phyloP scores from a whole-genome alignment of 2,888 invertebrate species.

The Torymus texanus region DNA sequence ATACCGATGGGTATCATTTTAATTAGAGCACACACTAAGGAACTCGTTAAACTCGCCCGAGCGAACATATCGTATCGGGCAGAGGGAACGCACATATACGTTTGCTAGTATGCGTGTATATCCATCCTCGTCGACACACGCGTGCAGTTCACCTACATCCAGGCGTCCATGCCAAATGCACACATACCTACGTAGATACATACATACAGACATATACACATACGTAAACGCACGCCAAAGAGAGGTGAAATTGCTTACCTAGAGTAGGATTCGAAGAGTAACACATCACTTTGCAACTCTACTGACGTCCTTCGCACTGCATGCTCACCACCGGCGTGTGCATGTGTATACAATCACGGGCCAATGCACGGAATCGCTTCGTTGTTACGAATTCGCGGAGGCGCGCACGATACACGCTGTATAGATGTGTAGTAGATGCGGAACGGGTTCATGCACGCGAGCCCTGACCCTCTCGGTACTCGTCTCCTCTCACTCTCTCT shows the following conservation, averaged over 20 bases:
- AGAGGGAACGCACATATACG: slow-evolving; percentile 1
- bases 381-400: slow-evolving; percentile 15
- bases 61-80: background rate
- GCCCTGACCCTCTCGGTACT: slow-evolving; percentile 19
- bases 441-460: background rate
- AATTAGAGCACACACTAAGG: slow-evolving; percentile 39
- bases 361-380: slow-evolving; percentile 30
- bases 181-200: slow-evolving; percentile 46
- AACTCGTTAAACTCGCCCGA: slow-evolving; percentile 48
- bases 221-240: slow-evolving; percentile 57
- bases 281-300: slow-evolving; percentile 35
- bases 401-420: background rate
- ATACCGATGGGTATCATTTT: slow-evolving; percentile 49
- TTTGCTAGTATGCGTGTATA: too few relatives aligned
- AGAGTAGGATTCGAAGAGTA: slow-evolving; percentile 26
- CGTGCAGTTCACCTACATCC: background rate
- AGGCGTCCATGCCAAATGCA: slow-evolving; percentile 19
- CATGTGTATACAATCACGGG: slow-evolving; percentile 10
- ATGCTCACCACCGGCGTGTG: background rate
- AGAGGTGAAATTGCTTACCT: slow-evolving; percentile 47
- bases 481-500: background rate
- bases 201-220: slow-evolving; percentile 54
- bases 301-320: slow-evolving; percentile 32
- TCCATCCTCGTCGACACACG: too few relatives aligned
- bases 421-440: background rate